These are phyloP conservation scores for Noctua pronuba DNA, from an alignment of 2,888 invertebrate genomes.

Conservation along the genomic window DNA sequence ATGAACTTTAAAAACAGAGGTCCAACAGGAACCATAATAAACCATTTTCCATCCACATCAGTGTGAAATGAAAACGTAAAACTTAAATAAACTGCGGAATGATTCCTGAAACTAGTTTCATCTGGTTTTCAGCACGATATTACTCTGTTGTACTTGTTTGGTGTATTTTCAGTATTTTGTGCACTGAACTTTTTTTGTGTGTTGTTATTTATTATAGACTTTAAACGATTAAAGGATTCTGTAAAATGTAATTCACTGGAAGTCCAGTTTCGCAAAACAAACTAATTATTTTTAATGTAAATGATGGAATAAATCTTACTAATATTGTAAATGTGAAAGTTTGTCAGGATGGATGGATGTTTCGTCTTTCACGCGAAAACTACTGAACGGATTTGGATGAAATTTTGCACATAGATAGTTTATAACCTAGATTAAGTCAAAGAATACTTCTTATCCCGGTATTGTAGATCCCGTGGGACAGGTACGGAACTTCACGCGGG, in stretches of 20 bases:
- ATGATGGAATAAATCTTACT: not conserved
- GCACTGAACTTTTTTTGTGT: constrained; percentile 1
- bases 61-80: constrained; percentile 26
- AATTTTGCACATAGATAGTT: too few species aligned
- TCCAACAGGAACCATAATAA: constrained; percentile 6
- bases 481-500: too few species aligned
- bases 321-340: not conserved
- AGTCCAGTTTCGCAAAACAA: not conserved
- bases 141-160: constrained; percentile 18
- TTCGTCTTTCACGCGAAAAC: too few species aligned
- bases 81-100: constrained; percentile 32
- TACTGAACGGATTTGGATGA: too few species aligned
- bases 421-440: too few species aligned
- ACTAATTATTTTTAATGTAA: not conserved
- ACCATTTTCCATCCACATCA: constrained; percentile 27
- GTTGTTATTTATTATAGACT: constrained; percentile 23
- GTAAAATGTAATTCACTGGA: not conserved
- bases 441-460: too few species aligned
- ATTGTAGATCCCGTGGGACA: too few species aligned
- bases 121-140: constrained; percentile 46
- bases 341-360: too few species aligned
- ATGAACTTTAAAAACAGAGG: not conserved
- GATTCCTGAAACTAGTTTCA: constrained; percentile 54
- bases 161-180: constrained; percentile 12
- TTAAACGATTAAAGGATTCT: not conserved